phyloP scores from a whole-genome alignment of 2,797 vertebrate species.

The Chelonia mydas region DNA sequence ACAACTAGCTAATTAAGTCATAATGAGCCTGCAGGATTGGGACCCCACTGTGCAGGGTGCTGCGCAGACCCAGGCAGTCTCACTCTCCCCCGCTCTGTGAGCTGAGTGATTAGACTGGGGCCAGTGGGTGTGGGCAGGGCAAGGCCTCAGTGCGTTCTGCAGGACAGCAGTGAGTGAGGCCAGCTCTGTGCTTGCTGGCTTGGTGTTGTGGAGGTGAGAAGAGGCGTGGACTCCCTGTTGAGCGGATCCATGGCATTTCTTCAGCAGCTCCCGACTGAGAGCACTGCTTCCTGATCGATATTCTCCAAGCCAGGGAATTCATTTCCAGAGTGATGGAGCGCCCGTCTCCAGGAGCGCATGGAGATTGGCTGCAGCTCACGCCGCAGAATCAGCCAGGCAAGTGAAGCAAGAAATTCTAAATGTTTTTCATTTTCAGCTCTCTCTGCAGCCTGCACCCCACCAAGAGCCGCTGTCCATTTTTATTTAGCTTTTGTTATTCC shows the following conservation, averaged over 20 bases:
- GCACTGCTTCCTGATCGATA: not conserved
- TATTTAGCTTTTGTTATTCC: not conserved
- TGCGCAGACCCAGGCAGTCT: not conserved
- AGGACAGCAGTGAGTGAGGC: not conserved
- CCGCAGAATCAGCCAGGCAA: not conserved
- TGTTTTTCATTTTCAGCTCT: constrained; percentile 39
- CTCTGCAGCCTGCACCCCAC: not conserved
- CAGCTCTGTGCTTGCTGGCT: not conserved
- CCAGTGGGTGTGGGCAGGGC: not conserved
- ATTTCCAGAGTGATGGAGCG: constrained; percentile 29
- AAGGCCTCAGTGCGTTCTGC: not conserved
- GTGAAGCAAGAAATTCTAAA: constrained; percentile 36
- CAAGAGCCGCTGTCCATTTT: constrained; percentile 13
- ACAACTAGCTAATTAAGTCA: not conserved
- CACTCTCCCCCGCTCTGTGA: not conserved
- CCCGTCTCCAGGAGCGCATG: not conserved
- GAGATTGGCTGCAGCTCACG: not conserved
- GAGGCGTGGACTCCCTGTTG: not conserved
- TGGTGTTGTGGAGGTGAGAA: not conserved
- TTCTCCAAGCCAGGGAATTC: not conserved
- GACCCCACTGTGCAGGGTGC: not conserved
- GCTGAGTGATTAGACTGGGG: not conserved
- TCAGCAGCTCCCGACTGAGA: not conserved
- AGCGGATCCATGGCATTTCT: not conserved
- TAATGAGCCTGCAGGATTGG: not conserved